Conservation (phyloP, 2,888 invertebrate genomes). For the Zygogramma bicolorata region DNA sequence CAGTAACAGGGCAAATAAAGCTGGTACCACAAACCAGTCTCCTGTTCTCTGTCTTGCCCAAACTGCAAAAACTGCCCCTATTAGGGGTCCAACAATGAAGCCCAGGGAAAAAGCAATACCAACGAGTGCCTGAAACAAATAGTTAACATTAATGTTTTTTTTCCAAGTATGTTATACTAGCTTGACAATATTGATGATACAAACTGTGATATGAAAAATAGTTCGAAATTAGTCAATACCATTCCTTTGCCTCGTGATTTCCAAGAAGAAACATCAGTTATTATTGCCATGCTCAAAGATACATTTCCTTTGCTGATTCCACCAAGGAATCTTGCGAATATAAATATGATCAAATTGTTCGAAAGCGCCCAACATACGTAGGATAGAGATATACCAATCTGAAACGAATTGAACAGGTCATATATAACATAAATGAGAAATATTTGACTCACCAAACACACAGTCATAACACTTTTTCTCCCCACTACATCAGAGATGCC, state of each 20-base stretch:
- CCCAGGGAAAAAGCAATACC: constrained; percentile 98
- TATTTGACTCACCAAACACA: constrained; percentile 80
- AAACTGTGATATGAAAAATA: neutral
- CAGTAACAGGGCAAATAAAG: constrained; percentile 80
- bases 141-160: no score
- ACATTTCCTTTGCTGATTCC: constrained; percentile 98
- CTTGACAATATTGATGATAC: neutral
- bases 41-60: constrained; percentile 74
- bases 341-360: constrained; percentile 88
- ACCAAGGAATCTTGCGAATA: constrained; percentile 91
- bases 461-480: constrained; percentile 85
- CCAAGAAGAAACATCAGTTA: constrained; percentile 89
- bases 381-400: constrained; percentile 88
- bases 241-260: constrained; percentile 93
- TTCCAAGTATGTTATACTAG: no score
- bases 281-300: constrained; percentile 93
- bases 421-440: neutral
- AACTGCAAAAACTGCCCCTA: constrained; percentile 89
- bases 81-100: constrained; percentile 95
- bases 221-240: constrained; percentile 70
- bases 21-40: constrained; percentile 86
- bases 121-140: constrained; percentile 84
- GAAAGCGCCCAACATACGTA: constrained; percentile 93
- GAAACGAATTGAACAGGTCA: constrained; percentile 53
- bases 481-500: constrained; percentile 96